Evolutionary conservation across 2,113 vertebrate genomes (phyloP).

Genomic region (Dasyornis broadbenti): DNA sequence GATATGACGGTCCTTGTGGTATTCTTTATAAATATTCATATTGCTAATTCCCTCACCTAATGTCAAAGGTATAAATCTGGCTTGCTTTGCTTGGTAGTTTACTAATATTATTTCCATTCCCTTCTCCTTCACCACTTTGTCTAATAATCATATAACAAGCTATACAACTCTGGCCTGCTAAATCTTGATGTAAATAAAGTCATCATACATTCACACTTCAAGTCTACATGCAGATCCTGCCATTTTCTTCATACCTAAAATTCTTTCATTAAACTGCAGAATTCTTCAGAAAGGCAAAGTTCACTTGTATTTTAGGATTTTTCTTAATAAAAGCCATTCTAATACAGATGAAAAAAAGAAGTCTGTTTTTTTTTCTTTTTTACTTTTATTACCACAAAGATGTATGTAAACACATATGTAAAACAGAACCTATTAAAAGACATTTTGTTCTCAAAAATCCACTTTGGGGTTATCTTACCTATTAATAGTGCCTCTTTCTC

Average conservation of each 20-base stretch:
- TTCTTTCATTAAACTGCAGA: background rate
- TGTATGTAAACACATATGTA: background rate
- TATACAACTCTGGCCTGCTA: background rate
- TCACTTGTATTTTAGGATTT: background rate
- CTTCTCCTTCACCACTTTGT: background rate
- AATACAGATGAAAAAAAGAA: background rate
- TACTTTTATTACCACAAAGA: background rate
- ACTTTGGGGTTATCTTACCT: constrained; percentile 71
- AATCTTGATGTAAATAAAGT: background rate
- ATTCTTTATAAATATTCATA: constrained; percentile 16
- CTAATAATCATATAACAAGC: background rate
- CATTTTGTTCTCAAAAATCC: background rate
- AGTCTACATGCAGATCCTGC: background rate
- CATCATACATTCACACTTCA: background rate
- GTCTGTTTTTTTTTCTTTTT: background rate
- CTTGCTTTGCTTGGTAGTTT: background rate
- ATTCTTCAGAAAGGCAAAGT: background rate
- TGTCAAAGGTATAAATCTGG: constrained; percentile 5
- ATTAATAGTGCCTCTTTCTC: constrained; percentile 89
- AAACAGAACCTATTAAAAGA: background rate
- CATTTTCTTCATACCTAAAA: background rate
- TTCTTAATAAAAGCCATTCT: background rate
- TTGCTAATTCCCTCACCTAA: constrained; percentile 4
- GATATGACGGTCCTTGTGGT: background rate
- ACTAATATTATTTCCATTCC: background rate